A percentile compares a stretch with the other conserved stretches of the same genome.
Evolutionary conservation across 2,113 vertebrate genomes (phyloP).

Genomic region (Pseudorectes ferrugineus): DNA sequence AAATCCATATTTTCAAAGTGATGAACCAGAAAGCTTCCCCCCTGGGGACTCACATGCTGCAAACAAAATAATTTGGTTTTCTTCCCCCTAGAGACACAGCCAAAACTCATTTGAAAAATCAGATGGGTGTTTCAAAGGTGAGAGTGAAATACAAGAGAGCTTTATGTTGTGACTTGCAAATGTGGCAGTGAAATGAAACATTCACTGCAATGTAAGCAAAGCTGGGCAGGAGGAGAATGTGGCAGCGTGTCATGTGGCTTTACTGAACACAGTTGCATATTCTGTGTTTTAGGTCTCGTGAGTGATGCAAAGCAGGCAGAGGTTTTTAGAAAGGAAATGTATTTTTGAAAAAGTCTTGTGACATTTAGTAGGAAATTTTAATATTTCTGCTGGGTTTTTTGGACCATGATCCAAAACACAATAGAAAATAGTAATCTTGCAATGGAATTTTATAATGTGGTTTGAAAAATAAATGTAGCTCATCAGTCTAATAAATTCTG

Average conservation of each 20-base stretch:
- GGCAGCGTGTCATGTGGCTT: neutral
- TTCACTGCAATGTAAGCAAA: neutral
- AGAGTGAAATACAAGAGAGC: neutral
- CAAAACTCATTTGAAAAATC: conserved; percentile 11
- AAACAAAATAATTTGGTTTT: neutral
- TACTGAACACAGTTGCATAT: neutral
- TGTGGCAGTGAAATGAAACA: neutral
- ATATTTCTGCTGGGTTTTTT: neutral
- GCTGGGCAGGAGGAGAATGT: neutral
- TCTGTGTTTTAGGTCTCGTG: neutral
- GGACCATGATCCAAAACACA: neutral
- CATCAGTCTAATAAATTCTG: conserved; percentile 4
- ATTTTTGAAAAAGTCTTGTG: neutral
- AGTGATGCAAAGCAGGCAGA: neutral
- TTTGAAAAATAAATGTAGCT: conserved; percentile 32
- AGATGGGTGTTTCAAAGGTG: neutral
- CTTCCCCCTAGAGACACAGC: neutral
- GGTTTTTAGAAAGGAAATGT: neutral
- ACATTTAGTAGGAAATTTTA: neutral
- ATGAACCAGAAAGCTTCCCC: neutral
- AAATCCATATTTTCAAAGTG: conserved; percentile 14
- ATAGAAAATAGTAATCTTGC: neutral
- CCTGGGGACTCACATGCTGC: neutral
- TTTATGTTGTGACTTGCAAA: neutral
- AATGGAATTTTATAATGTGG: neutral